Evolutionary conservation across 2,113 vertebrate species (phyloP).

Genomic region (Azemiops feae): DNA sequence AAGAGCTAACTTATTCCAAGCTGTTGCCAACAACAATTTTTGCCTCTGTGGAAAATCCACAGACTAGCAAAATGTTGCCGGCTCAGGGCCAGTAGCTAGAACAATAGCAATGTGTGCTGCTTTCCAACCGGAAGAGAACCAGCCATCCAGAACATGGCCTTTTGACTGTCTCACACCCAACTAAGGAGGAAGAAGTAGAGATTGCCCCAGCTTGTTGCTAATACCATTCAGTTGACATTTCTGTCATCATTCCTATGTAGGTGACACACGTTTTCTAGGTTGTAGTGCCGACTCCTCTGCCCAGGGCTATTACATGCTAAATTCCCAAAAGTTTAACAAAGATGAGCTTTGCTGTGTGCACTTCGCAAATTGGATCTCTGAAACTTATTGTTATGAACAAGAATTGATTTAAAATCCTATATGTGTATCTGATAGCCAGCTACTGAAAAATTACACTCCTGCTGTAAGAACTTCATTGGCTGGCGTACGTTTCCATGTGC

Average conservation of each 20-base stretch:
- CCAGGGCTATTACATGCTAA: background rate
- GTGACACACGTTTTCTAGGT: background rate
- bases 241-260: background rate
- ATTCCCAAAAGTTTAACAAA: background rate
- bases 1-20: fast-evolving
- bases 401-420: background rate
- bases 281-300: background rate
- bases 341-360: background rate
- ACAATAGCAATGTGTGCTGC: background rate
- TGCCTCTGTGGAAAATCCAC: constrained; percentile 32
- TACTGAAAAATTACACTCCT: background rate
- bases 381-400: background rate
- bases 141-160: fast-evolving
- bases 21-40: constrained; percentile 16
- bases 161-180: fast-evolving
- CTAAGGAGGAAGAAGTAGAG: background rate
- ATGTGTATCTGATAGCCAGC: background rate
- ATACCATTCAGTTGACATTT: background rate
- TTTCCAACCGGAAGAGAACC: fast-evolving
- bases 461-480: background rate
- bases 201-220: background rate
- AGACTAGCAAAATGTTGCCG: background rate
- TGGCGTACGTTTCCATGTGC: background rate
- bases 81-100: background rate
- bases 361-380: background rate